phyloP scores from a whole-genome alignment of 2,888 invertebrate species.

The Pterostichus madidus region DNA sequence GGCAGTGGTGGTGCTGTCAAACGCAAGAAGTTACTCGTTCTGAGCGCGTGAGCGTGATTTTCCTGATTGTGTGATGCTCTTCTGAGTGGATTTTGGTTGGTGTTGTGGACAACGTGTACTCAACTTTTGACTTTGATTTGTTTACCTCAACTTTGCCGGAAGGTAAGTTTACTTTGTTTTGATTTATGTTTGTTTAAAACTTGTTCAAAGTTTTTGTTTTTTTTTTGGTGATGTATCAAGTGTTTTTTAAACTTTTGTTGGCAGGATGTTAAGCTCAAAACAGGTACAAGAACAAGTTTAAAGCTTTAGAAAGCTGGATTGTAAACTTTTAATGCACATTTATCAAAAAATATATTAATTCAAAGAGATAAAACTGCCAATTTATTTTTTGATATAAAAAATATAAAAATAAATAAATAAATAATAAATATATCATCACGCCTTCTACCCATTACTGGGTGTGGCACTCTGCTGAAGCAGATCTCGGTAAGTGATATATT shows the following conservation, averaged over 20 bases:
- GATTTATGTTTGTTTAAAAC: slow-evolving; percentile 12
- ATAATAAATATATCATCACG: too few relatives aligned
- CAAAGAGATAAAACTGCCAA: too few relatives aligned
- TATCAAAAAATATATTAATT: not conserved
- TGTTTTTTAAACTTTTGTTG: slow-evolving; percentile 6
- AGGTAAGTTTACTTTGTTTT: slow-evolving; percentile 17
- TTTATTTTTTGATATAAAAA: not conserved
- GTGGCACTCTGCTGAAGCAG: too few relatives aligned
- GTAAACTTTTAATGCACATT: not conserved
- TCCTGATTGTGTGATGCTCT: not conserved
- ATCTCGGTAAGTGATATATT: too few relatives aligned
- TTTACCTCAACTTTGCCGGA: slow-evolving; percentile 1
- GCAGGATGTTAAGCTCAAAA: not conserved
- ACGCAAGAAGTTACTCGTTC: not conserved
- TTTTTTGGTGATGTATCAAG: not conserved
- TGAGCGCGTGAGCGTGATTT: not conserved
- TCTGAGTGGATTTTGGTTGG: slow-evolving; percentile 6
- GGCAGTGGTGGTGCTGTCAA: slow-evolving; percentile 31
- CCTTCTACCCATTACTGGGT: too few relatives aligned
- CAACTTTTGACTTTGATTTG: slow-evolving; percentile 10
- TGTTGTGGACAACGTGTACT: slow-evolving; percentile 4
- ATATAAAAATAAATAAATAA: too few relatives aligned
- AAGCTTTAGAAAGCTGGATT: slow-evolving; percentile 3
- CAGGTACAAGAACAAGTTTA: not conserved
- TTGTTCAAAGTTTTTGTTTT: not conserved